A percentile compares a stretch with the other conserved stretches of the same genome.
Conservation (phyloP, 1,140 invertebrate genomes). For the Babylonia areolata region DNA sequence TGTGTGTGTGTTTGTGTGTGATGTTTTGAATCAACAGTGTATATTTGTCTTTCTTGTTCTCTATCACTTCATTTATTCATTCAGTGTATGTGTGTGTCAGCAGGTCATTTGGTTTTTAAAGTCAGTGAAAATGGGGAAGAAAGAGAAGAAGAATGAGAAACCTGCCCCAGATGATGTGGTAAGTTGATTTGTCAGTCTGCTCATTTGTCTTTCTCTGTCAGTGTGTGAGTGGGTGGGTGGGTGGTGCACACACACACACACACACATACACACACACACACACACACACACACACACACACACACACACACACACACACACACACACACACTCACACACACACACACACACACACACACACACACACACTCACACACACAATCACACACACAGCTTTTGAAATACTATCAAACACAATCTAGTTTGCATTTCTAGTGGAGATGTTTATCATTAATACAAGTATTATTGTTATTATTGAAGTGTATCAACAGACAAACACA, state of each 20-base stretch:
- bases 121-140: conserved; percentile 69
- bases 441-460: too few relatives aligned
- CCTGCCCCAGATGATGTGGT: conserved; percentile 73
- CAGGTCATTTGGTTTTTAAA: background rate
- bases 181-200: conserved; percentile 41
- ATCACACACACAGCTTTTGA: background rate
- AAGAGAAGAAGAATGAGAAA: conserved; percentile 74
- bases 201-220: too few relatives aligned
- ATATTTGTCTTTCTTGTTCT: too few relatives aligned
- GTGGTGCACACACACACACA: too few relatives aligned
- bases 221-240: too few relatives aligned
- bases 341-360: background rate
- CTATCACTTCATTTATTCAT: background rate
- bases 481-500: too few relatives aligned
- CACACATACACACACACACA: background rate
- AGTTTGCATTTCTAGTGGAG: too few relatives aligned
- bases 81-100: background rate
- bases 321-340: conserved; percentile 6
- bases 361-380: background rate
- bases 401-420: too few relatives aligned
- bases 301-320: conserved; percentile 11
- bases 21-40: background rate
- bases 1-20: background rate
- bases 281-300: background rate
- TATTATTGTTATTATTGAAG: too few relatives aligned